Percentiles rank a stretch among this genome's conserved stretches.
Evolutionary conservation across 2,888 invertebrate species (phyloP).

Genomic region (Coronaproctus castanopsis): DNA sequence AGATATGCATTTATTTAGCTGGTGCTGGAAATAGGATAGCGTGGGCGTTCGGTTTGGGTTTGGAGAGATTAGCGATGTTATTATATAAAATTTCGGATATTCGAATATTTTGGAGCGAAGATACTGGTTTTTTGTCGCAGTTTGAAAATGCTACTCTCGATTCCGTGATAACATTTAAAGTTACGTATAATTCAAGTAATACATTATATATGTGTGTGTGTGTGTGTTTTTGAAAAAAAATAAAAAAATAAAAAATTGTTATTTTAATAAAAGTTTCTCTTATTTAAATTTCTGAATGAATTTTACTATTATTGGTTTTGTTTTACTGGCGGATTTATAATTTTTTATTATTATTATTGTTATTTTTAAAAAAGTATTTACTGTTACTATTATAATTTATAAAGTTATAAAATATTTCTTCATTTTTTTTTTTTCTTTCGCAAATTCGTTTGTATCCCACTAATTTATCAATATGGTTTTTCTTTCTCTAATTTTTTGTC

Average conservation of each 20-base stretch:
- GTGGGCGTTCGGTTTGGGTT: constrained; percentile 92
- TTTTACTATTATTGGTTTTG: background rate
- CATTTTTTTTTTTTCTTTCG: no score
- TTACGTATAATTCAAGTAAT: no score
- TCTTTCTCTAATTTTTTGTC: no score
- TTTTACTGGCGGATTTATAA: background rate
- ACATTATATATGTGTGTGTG: background rate
- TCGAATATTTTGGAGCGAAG: constrained; percentile 84
- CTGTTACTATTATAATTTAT: no score
- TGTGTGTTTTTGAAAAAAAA: background rate
- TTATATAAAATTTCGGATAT: constrained; percentile 91
- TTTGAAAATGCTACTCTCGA: constrained; percentile 55
- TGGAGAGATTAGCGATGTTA: constrained; percentile 92
- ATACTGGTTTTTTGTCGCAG: constrained; percentile 76
- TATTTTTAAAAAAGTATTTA: no score
- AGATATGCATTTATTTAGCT: constrained; percentile 27
- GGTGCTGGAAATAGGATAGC: constrained; percentile 73
- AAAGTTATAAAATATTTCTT: no score
- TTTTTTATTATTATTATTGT: background rate
- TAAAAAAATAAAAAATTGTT: no score
- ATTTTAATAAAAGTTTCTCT: no score
- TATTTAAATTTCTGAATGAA: no score
- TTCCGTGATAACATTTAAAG: constrained; percentile 50
- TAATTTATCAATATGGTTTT: no score
- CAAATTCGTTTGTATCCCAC: no score